Evolutionary conservation across 2,797 vertebrate genomes (phyloP).

Genomic region (Philypnodon macrostomus): DNA sequence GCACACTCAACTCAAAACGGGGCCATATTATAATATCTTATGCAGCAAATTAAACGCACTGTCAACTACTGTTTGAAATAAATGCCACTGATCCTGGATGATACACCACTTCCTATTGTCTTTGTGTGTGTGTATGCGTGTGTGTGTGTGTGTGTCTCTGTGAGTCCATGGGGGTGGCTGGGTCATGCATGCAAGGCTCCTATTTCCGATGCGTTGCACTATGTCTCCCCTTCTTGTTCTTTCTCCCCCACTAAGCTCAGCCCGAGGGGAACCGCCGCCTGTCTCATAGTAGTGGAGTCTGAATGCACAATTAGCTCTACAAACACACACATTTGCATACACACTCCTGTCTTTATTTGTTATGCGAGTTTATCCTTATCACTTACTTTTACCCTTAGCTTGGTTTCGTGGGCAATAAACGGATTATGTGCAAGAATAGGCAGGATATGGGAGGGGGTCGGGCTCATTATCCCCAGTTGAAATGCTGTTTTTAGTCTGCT

Average conservation of each 20-base stretch:
- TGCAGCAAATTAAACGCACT: conserved; percentile 14
- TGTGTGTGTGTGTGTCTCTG: background rate
- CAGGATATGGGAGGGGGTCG: conserved; percentile 18
- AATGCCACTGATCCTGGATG: conserved; percentile 8
- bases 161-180: conserved; percentile 4
- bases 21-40: conserved; percentile 4
- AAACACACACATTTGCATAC: conserved; percentile 15
- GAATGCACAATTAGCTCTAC: conserved; percentile 34
- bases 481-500: conserved; percentile 33
- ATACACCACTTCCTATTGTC: conserved; percentile 7
- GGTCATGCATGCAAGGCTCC: conserved; percentile 25
- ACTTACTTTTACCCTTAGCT: conserved; percentile 47
- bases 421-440: conserved; percentile 52
- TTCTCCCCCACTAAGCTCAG: conserved; percentile 25
- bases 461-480: conserved; percentile 34
- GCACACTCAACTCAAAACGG: conserved; percentile 4
- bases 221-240: conserved; percentile 31
- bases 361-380: conserved; percentile 9
- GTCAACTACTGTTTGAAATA: conserved; percentile 1
- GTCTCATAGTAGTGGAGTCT: conserved; percentile 10
- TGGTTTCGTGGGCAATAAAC: conserved; percentile 48
- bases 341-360: too few species aligned
- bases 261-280: conserved; percentile 32
- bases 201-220: conserved; percentile 32
- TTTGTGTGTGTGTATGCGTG: background rate